Base-by-base conservation (phyloP, 2,888 invertebrate species). In the Torymus auratus region DNA sequence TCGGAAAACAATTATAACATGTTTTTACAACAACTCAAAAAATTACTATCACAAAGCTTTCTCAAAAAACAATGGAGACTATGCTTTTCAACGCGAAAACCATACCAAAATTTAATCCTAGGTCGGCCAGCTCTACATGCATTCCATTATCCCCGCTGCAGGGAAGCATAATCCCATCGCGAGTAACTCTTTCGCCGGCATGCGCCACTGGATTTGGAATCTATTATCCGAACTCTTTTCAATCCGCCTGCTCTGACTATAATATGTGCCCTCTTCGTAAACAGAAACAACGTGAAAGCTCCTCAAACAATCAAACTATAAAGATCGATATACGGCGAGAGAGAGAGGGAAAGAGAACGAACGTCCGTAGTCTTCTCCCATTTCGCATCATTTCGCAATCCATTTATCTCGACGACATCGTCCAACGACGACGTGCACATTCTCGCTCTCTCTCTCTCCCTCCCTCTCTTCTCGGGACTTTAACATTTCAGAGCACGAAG, bases 311-410 rank as follows among this genome's bases (percentile, higher is more conserved):
- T 64, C 77, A 56, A 71, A 58, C 65, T n/a, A 41, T 41, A 28
- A n/a, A 53, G 52, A 65, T 71, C 71, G 65, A 65, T 53, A 15
- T 56, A 17, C 53, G 13, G 7, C 10, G 41, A 14, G 64, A 53
- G 7, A 28, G 28, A 28, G 41, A 41, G 41, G 41, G 7, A 20
- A 20, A 41, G 41, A 7, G 41, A 41, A 10, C 41, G 41, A 41
- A 41, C 41, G 41, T 41, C 41, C 41, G 41, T 7, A 41, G 41
- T 41, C 41, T 7, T 41, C 52, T n/a, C 58, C 50, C 52, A 60
- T 65, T 62, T 65, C 56, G 65, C 71, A 20, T 72, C 78, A 72
- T 72, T 78, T 72, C 61, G 60, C 65, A 61, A 78, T 78, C 78
- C 72, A 78, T 78, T 78, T 68, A 78, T 78, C 65, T 78, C 55